Percentiles rank a stretch among this genome's conserved stretches.
phyloP scores from a whole-genome alignment of 2,888 invertebrate genomes.

The Dromius quadrimaculatus region DNA sequence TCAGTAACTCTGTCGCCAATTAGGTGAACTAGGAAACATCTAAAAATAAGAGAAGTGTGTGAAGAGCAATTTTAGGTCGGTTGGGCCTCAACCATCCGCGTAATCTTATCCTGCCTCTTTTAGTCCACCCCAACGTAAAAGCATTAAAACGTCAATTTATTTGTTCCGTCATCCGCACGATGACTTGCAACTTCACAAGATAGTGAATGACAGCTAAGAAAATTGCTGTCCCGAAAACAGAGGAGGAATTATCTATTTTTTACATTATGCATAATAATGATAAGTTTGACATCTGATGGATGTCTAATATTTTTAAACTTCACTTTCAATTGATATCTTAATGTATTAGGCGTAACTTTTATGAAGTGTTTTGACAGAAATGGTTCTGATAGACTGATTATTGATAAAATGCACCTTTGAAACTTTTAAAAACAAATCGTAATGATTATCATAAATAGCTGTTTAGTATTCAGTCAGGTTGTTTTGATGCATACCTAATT shows the following conservation, averaged over 20 bases:
- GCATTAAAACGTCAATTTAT: conserved; percentile 46
- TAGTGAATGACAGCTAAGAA: background rate
- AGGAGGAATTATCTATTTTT: background rate
- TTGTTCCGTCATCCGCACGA: conserved; percentile 18
- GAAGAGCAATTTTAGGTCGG: conserved; percentile 10
- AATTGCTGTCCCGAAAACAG: background rate
- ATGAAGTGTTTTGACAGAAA: too few species aligned
- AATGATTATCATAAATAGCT: too few species aligned
- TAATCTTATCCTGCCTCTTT: conserved; percentile 19
- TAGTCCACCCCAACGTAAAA: conserved; percentile 20
- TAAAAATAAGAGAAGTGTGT: conserved; percentile 33
- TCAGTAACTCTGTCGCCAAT: conserved; percentile 31
- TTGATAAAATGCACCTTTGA: too few species aligned
- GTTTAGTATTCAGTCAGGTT: too few species aligned
- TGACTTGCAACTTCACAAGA: conserved; percentile 25
- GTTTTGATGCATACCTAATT: too few species aligned
- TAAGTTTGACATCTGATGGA: too few species aligned
- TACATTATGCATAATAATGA: too few species aligned
- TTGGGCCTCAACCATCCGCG: conserved; percentile 17
- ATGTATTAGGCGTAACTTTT: too few species aligned
- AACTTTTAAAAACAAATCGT: too few species aligned
- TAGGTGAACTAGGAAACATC: conserved; percentile 13
- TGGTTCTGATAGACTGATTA: too few species aligned
- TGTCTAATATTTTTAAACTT: too few species aligned
- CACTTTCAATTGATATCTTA: too few species aligned